A percentile compares a stretch with the other conserved stretches of the same genome.
Conservation (phyloP, 1,140 invertebrate genomes). For the Apocrypta bakeri region DNA sequence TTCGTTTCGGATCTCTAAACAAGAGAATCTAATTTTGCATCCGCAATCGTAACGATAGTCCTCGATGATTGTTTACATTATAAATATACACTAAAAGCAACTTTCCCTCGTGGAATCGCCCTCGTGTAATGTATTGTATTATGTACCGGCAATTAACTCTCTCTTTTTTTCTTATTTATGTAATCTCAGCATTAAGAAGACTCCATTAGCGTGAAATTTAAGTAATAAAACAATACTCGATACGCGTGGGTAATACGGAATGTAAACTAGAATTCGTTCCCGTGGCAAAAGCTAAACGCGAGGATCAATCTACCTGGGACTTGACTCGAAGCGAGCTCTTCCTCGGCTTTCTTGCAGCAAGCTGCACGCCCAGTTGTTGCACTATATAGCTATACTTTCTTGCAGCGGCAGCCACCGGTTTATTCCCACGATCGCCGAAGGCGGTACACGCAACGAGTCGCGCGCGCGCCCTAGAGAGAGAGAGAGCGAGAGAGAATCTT, state of each 20-base stretch:
- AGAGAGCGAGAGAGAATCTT: not conserved
- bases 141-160: not conserved
- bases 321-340: slow-evolving; percentile 27
- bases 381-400: slow-evolving; percentile 2
- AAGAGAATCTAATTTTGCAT: not conserved
- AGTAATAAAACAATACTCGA: slow-evolving; percentile 41
- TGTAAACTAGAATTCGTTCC: not conserved
- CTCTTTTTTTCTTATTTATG: not conserved
- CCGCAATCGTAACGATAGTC: not conserved
- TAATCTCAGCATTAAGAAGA: not conserved
- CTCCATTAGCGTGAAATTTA: slow-evolving; percentile 14
- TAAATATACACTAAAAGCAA: not conserved
- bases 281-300: slow-evolving; percentile 17
- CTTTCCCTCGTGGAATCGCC: not conserved
- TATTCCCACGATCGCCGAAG: slow-evolving; percentile 50
- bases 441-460: slow-evolving; percentile 45
- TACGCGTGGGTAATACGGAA: not conserved
- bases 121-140: not conserved
- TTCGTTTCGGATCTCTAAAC: not conserved
- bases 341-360: slow-evolving; percentile 21
- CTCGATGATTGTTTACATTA: not conserved
- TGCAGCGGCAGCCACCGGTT: slow-evolving; percentile 18
- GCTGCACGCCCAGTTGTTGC: slow-evolving; percentile 7
- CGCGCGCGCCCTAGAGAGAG: not conserved
- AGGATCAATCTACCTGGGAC: slow-evolving; percentile 39